A percentile compares a stretch with the other conserved stretches of the same genome.
These are phyloP conservation scores for Schlechtendalia chinensis DNA, from an alignment of 1,140 invertebrate species.

Conservation along the genomic window DNA sequence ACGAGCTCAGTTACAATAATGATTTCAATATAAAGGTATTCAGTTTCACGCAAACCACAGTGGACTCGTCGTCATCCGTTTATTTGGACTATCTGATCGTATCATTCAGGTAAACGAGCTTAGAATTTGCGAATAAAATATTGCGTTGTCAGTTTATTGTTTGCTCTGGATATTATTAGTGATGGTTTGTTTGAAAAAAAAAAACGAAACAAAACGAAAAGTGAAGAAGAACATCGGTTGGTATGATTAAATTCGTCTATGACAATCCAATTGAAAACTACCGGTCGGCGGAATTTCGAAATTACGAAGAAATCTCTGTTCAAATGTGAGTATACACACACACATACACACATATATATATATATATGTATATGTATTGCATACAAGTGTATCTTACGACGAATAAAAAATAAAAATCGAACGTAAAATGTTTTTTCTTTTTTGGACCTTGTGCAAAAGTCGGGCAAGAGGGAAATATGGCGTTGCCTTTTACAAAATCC, in stretches of 20 bases:
- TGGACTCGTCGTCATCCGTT: too few relatives aligned
- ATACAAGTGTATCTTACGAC: too few relatives aligned
- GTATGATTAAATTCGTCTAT: not conserved
- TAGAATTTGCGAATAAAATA: too few relatives aligned
- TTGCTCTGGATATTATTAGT: too few relatives aligned
- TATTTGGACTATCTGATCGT: too few relatives aligned
- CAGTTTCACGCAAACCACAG: too few relatives aligned
- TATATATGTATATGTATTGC: too few relatives aligned
- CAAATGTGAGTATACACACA: not conserved
- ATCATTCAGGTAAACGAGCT: too few relatives aligned
- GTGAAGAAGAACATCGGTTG: not conserved
- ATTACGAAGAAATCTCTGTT: not conserved
- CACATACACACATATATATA: not conserved
- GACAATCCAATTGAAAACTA: not conserved
- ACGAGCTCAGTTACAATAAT: too few relatives aligned
- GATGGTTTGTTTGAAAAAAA: too few relatives aligned
- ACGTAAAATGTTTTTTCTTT: slow-evolving; percentile 1
- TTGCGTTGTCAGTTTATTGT: too few relatives aligned
- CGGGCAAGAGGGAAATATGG: slow-evolving; percentile 5
- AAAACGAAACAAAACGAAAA: not conserved
- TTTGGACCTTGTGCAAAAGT: not conserved
- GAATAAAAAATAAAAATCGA: not conserved
- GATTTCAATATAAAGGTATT: too few relatives aligned
- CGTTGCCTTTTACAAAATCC: slow-evolving; percentile 21
- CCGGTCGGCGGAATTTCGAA: not conserved